A percentile compares a stretch with the other conserved stretches of the same genome.
Conservation (phyloP, 2,113 vertebrate genomes). For the Tauraco erythrolophus region DNA sequence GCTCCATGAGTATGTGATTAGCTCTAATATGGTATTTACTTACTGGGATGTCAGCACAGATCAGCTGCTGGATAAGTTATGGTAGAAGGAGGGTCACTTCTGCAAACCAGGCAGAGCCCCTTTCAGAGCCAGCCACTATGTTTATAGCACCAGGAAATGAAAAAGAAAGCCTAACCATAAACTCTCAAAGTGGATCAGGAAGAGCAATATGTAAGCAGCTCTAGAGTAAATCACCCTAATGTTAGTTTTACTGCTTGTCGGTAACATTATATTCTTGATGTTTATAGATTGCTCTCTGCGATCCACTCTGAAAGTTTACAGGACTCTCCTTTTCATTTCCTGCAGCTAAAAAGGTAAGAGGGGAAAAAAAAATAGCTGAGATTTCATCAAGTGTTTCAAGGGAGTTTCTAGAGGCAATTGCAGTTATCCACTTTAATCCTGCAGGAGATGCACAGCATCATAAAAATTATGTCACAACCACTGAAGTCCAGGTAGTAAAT, state of each 20-base stretch:
- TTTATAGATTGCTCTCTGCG: slow-evolving; percentile 23
- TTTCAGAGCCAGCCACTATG: slow-evolving; percentile 10
- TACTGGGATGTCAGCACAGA: neutral
- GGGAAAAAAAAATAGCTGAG: neutral
- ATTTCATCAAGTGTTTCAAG: slow-evolving; percentile 35
- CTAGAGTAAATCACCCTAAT: slow-evolving; percentile 53
- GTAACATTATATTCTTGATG: slow-evolving; percentile 47
- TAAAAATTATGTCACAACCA: neutral
- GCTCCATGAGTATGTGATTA: neutral
- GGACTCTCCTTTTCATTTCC: slow-evolving; percentile 39
- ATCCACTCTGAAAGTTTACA: slow-evolving; percentile 40
- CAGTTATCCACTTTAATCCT: slow-evolving; percentile 20
- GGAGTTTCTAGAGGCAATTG: neutral
- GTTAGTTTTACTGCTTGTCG: slow-evolving; percentile 53
- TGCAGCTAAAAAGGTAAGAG: slow-evolving; percentile 2
- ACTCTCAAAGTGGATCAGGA: slow-evolving; percentile 52
- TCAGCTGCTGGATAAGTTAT: slow-evolving; percentile 30
- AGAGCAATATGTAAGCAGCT: slow-evolving; percentile 58
- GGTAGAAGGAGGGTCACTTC: neutral
- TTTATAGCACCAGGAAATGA: slow-evolving; percentile 64
- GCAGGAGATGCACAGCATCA: neutral
- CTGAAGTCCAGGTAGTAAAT: slow-evolving; percentile 10
- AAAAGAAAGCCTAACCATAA: slow-evolving; percentile 43
- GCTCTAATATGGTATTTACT: slow-evolving; percentile 1
- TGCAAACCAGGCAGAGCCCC: neutral